These are phyloP conservation scores for Dicrurus megarhynchus DNA, from an alignment of 2,113 vertebrate genomes.

Conservation along the genomic window DNA sequence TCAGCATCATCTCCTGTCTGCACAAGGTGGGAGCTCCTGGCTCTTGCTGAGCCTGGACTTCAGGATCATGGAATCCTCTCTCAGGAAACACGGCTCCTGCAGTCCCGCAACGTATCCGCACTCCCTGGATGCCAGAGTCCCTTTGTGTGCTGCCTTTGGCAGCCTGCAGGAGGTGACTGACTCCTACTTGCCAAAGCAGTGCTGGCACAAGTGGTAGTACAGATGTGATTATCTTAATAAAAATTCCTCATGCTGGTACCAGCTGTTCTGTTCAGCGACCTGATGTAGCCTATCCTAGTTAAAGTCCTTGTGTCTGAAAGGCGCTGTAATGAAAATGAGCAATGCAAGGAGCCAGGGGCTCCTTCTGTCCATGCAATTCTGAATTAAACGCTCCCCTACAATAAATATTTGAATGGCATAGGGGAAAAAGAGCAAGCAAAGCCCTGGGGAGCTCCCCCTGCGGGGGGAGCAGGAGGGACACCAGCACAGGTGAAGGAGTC, in stretches of 20 bases:
- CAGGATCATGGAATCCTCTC: background rate
- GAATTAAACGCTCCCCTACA: background rate
- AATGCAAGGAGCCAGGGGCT: background rate
- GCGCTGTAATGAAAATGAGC: background rate
- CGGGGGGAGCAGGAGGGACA: background rate
- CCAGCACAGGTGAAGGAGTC: background rate
- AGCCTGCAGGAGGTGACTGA: background rate
- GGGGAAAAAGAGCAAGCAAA: background rate
- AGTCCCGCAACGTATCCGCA: rapidly evolving
- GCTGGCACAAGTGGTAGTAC: background rate
- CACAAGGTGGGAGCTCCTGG: rapidly evolving
- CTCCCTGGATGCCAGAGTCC: background rate
- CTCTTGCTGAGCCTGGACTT: background rate
- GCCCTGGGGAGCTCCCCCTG: background rate
- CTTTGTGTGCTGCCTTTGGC: background rate
- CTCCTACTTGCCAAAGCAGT: background rate
- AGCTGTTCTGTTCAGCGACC: background rate
- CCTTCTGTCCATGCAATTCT: background rate
- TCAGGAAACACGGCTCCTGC: background rate
- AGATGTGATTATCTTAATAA: background rate
- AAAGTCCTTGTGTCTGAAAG: background rate
- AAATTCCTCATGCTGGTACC: background rate
- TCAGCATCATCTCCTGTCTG: background rate
- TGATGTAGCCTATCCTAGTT: background rate
- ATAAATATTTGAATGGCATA: background rate